Percentiles rank a stretch among this genome's conserved stretches.
Evolutionary conservation across 1,140 invertebrate genomes (phyloP).

Genomic region (Hirudo medicinalis): DNA sequence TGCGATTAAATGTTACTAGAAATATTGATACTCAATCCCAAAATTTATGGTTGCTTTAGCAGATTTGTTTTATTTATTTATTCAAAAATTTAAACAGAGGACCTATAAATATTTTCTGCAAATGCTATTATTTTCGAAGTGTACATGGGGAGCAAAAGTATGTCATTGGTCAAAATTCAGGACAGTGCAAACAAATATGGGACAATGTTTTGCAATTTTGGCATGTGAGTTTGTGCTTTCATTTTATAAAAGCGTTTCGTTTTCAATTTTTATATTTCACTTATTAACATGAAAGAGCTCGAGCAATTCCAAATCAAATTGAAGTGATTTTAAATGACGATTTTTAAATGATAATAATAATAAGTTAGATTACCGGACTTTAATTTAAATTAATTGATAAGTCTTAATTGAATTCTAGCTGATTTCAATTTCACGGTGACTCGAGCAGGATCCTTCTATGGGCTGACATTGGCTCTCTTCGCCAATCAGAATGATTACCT

Average conservation of each 20-base stretch:
- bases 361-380: background rate
- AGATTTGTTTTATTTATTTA: too few species aligned
- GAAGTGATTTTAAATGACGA: too few species aligned
- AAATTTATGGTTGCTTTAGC: too few species aligned
- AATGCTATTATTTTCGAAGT: background rate
- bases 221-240: background rate
- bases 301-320: background rate
- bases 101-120: background rate
- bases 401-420: background rate
- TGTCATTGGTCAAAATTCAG: background rate
- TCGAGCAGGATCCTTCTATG: constrained; percentile 1
- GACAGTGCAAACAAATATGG: constrained; percentile 10
- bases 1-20: background rate
- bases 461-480: constrained; percentile 10
- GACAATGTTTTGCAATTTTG: constrained; percentile 9
- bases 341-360: too few species aligned
- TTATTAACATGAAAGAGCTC: too few species aligned
- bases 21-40: background rate
- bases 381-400: background rate
- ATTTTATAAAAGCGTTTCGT: too few species aligned
- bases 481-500: constrained; percentile 12
- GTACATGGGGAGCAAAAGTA: constrained; percentile 1
- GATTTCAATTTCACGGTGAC: constrained; percentile 8
- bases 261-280: too few species aligned
- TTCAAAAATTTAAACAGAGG: too few species aligned